phyloP scores from a whole-genome alignment of 2,113 vertebrate genomes.

The Mionectes macconnelli region DNA sequence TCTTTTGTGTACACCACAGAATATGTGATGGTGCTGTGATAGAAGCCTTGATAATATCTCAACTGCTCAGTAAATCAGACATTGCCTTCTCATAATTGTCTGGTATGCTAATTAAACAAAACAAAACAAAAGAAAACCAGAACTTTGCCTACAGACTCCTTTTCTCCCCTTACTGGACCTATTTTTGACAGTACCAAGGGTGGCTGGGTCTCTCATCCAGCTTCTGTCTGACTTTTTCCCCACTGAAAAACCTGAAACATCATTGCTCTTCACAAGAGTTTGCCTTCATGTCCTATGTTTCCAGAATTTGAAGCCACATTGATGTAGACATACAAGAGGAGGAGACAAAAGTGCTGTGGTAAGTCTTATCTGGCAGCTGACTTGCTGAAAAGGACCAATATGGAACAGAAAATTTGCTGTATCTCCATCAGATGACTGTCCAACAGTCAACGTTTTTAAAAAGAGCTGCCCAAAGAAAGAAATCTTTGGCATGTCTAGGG shows the following conservation, averaged over 20 bases:
- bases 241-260: neutral
- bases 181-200: neutral
- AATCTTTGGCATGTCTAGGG: neutral
- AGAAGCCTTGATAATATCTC: conserved; percentile 48
- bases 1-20: neutral
- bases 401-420: neutral
- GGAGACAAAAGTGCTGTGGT: neutral
- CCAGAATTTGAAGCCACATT: neutral
- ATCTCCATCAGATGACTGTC: neutral
- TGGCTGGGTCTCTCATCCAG: neutral
- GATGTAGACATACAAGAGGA: neutral
- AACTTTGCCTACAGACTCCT: neutral
- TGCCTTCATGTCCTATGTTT: neutral
- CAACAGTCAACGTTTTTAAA: neutral
- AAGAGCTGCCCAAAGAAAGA: neutral
- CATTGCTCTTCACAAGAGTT: neutral
- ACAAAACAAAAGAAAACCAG: neutral
- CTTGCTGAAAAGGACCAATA: neutral
- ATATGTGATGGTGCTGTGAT: neutral
- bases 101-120: conserved; percentile 1
- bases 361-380: conserved; percentile 1
- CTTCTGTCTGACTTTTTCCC: neutral
- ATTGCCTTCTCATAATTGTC: conserved; percentile 11
- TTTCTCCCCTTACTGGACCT: neutral
- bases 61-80: neutral